Evolutionary conservation across 2,888 invertebrate genomes (phyloP), one percentile per base, ranked within the genome.

Genomic region (Eupithecia centaureata): DNA sequence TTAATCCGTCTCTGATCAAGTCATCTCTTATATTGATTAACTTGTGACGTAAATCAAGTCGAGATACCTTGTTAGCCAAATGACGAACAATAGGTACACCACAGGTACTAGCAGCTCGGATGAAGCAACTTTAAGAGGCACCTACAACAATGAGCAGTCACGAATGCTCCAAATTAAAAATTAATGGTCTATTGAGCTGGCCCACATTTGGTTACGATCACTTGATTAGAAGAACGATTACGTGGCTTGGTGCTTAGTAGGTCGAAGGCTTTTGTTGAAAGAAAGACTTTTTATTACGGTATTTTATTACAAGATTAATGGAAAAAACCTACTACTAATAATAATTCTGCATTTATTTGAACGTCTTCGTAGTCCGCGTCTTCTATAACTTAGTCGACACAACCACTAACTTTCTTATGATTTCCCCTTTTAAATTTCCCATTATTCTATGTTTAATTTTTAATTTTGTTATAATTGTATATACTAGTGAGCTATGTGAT

Each of bases 1-100:
- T 69, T 25, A 33, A 47, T 63, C n/a, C 62, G n/a, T 69, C 72
- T 70, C 82, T 54, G 61, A 38, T 35, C 56, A 10, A 62, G 75
- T 76, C 76, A 71, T 80, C 77, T 77, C 79, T 78, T 86, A 86
- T 86, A 88, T 72, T 88, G 88, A 90, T 89, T 86, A 84, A 81
- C 83, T 88, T 73, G 81, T 87, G 87, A 89, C 89, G 85, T 86
- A 90, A 91, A 85, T 88, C 89, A 87, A 88, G 87, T 87, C 87
- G 75, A 79, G 79, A 79, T 78, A 80, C 61, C 85, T 84, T 82
- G 86, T 86, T 83, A 81, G 78, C 57, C 77, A 67, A 70, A 66
- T 61, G 73, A 81, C 79, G 78, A 80, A 84, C 83, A 84, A 84
- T 80, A 74, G 78, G 63, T 56, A 64, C 54, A 28, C 30, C 56